Evolutionary conservation across 30 jellyfish, hydroid and myxozoan species (phyloP), one percentile per base, ranked within the genome.

Genomic region (Clytia hemisphaerica): DNA sequence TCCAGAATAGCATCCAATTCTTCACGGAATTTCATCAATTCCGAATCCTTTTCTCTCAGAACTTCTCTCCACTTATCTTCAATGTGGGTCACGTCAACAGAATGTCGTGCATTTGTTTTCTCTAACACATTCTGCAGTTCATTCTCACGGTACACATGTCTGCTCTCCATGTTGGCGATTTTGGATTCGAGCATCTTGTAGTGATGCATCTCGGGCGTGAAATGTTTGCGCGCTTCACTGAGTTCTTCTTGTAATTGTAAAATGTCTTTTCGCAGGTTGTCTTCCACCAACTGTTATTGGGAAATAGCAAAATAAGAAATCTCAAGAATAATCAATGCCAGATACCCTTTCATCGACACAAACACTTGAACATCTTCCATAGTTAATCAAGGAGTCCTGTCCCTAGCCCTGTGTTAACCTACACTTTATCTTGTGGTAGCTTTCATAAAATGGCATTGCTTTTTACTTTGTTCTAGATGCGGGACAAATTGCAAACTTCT

Each of bases 161-260:
- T 61, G 10, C 50, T 49, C 21, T 80, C 89, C 68, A 80, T 60
- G 80, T 40, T 48, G 14, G 67, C 21, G 22, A 69, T 32, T 59
- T 71, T 71, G 28, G 61, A 14, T 61, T 80, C 85, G 26, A 80
- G 47, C 7, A 18, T 33, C 37, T 66, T 70, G 49, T 66, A 67
- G 37, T 61, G 85, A 18, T 51, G 85, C 75, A 55, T 67, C 19
- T 58, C 84, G 4, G 76, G 93, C 5, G 93, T 72, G 64, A 58
- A 63, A 9, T 45, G 54, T 3, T 62, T 69, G 10, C 49, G 70
- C 33, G 79, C 93, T 32, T 62, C 81, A 18, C 31, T 6, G 19
- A 80, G 66, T 37, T 71, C 63, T n/a, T 64, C 54, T 57, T 80
- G 36, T 1, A 80, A 45, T 0, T 27, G 36, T 31, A 22, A 30